phyloP scores from a whole-genome alignment of 2,113 vertebrate genomes.

The Beaufortia kweichowensis region DNA sequence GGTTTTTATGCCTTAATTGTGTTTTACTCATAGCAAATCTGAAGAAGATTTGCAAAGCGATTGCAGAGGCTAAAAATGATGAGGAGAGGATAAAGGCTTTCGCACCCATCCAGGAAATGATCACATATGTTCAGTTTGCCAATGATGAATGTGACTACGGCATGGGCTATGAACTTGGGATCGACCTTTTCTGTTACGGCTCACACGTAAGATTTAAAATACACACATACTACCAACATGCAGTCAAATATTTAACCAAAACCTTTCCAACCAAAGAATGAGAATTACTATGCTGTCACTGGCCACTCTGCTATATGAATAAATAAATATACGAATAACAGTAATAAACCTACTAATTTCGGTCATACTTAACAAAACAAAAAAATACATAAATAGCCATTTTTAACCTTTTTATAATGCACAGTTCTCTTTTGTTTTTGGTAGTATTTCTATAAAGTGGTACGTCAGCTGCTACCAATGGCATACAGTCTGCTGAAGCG shows the following conservation, averaged over 20 bases:
- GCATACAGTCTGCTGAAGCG: conserved; percentile 91
- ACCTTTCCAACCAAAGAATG: too few species aligned
- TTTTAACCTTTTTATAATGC: background rate
- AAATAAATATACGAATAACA: too few species aligned
- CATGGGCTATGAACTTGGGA: conserved; percentile 94
- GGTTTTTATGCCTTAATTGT: background rate
- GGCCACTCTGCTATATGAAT: too few species aligned
- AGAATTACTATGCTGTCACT: too few species aligned
- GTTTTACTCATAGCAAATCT: conserved; percentile 73
- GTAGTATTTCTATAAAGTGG: conserved; percentile 95
- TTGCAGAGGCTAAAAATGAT: conserved; percentile 84
- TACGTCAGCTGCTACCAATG: conserved; percentile 88
- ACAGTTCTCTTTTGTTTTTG: background rate
- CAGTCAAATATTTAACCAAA: background rate
- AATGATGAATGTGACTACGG: conserved; percentile 99
- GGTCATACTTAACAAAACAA: too few species aligned
- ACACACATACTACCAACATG: background rate
- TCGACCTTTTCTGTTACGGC: conserved; percentile 93
- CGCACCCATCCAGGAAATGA: conserved; percentile 91
- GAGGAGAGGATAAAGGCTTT: conserved; percentile 89
- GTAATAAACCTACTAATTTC: too few species aligned
- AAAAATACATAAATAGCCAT: background rate
- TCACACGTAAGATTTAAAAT: conserved; percentile 85
- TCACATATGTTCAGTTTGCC: conserved; percentile 95
- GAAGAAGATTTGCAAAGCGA: conserved; percentile 89